Evolutionary conservation across 23 tunicate species (phyloP).

Genomic region (Oikopleura dioica): DNA sequence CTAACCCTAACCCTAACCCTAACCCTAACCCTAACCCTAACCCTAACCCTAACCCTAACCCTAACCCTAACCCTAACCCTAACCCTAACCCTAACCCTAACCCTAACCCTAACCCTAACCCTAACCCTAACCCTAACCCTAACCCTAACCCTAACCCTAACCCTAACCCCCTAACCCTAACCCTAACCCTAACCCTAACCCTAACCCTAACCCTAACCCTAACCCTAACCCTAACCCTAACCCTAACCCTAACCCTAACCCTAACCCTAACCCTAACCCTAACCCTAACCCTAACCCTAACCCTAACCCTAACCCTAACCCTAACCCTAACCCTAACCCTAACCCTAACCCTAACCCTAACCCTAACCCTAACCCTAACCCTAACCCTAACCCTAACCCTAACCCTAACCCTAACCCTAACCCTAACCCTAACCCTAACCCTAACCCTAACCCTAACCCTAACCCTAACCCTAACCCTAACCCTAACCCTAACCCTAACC

Average conservation of each 20-base stretch:
- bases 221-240: constrained; percentile 19
- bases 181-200: constrained; percentile 22
- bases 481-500: constrained; percentile 20
- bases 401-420: constrained; percentile 19
- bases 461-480: constrained; percentile 19
- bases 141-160: constrained; percentile 15
- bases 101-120: constrained; percentile 16
- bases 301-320: constrained; percentile 21
- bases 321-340: constrained; percentile 18
- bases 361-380: constrained; percentile 20
- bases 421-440: constrained; percentile 20
- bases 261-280: constrained; percentile 21
- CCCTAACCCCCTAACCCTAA: no score
- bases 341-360: constrained; percentile 19
- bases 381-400: constrained; percentile 18
- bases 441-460: constrained; percentile 18
- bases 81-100: no score
- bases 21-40: no score
- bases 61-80: not conserved
- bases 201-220: constrained; percentile 20
- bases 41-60: no score
- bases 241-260: constrained; percentile 22
- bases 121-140: constrained; percentile 18
- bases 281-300: constrained; percentile 21
- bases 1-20: no score